Conservation (phyloP, 2,113 vertebrate species). For the Hymenochirus boettgeri region DNA sequence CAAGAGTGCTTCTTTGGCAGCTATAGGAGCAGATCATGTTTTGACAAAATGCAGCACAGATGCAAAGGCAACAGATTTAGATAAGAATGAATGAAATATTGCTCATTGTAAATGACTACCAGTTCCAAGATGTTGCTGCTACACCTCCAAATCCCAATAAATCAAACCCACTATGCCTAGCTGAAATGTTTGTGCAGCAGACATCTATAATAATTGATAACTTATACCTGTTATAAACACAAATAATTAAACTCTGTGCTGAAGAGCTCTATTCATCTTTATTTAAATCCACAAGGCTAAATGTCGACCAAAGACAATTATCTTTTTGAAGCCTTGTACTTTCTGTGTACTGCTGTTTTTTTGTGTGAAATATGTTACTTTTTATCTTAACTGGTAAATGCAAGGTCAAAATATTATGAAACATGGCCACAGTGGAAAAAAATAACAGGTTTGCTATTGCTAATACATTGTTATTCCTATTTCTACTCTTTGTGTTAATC, state of each 20-base stretch:
- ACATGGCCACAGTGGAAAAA: conserved; percentile 2
- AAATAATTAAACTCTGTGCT: conserved; percentile 13
- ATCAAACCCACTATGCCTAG: conserved; percentile 1
- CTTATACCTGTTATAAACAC: conserved; percentile 1
- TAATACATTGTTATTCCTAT: conserved; percentile 12
- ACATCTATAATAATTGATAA: conserved; percentile 27
- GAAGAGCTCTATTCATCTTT: conserved; percentile 16
- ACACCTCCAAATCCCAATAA: neutral
- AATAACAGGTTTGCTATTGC: conserved; percentile 1
- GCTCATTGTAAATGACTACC: conserved; percentile 12
- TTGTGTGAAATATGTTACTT: neutral
- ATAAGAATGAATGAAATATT: conserved; percentile 3
- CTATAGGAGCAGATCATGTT: neutral
- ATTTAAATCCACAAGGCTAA: neutral
- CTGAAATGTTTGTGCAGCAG: conserved; percentile 17
- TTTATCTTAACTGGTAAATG: neutral
- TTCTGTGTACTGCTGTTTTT: neutral
- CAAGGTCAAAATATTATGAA: conserved; percentile 1
- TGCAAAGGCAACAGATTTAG: neutral
- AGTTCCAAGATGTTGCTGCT: neutral
- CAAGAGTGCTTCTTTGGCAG: neutral
- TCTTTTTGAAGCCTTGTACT: neutral
- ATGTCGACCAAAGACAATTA: neutral
- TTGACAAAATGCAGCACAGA: conserved; percentile 9
- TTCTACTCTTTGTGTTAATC: conserved; percentile 13